Base-by-base conservation (phyloP, 2,797 vertebrate genomes). In the Emydoidea blandingii region DNA sequence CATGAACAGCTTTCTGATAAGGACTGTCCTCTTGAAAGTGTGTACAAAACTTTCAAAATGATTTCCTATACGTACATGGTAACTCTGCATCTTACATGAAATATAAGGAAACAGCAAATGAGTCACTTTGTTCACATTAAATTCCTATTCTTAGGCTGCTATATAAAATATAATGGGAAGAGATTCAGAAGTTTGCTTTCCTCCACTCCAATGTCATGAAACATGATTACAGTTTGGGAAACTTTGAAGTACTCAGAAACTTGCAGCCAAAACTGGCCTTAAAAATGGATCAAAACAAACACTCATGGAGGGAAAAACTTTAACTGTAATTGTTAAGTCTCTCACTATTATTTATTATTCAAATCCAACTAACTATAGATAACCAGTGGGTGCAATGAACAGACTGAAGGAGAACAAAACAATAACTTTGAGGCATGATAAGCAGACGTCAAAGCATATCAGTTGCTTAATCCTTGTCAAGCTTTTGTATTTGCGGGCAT, bases 271-370 rank as follows among this genome's bases (percentile, higher is more conserved):
- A 96, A 79, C 31, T 89, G 89, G 29, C 87, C 94, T 93, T 91
- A 91, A 84, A 92, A 94, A 90, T 54, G 81, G 94, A 94, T 16
- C 21, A 96, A 91, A 96, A 78, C 14, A 96, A 65, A 84, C 90
- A 92, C 96, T 95, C 93, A 84, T 50, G 83, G 88, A 94, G 89
- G 89, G 80, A 96, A 96, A 89, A 83, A 52, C 80, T 8, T 80
- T 19, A 65, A 16, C 34, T n/a, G 31, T 34, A 37, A 96, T 90
- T 91, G 82, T 31, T 95, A 81, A 81, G 25, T 59, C 84, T 86
- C 23, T 65, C 85, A 89, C 93, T 91, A 87, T 85, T 96, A 96
- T 95, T 97, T 95, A 96, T 95, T 79, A 79, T 93, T 87, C 89
- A 49, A 49, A 49, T 49, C 49, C 49, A 49, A 49, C 12, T 49